Evolutionary conservation across 2,888 invertebrate genomes (phyloP).

Genomic region (Platyscelio sp.): DNA sequence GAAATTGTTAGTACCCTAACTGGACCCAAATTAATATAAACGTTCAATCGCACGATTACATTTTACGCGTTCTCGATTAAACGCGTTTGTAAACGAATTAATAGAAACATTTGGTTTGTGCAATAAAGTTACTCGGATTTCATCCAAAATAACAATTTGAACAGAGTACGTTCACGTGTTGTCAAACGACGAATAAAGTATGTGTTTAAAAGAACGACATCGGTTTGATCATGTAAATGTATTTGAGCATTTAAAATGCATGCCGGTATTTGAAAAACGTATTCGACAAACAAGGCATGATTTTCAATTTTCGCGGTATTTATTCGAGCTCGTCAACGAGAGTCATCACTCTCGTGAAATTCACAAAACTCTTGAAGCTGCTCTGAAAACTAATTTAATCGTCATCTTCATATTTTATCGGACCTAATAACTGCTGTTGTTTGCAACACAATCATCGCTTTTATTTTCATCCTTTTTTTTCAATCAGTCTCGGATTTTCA

Average conservation of each 20-base stretch:
- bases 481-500: slow-evolving; percentile 62
- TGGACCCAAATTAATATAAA: too few relatives aligned
- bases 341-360: slow-evolving; percentile 26
- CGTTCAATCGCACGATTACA: too few relatives aligned
- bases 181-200: slow-evolving; percentile 59
- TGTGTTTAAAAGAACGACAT: slow-evolving; percentile 61
- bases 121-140: slow-evolving; percentile 52
- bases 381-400: neutral
- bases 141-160: slow-evolving; percentile 57
- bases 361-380: neutral
- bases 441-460: slow-evolving; percentile 40
- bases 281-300: slow-evolving; percentile 31
- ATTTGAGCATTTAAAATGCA: slow-evolving; percentile 63
- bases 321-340: neutral
- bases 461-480: slow-evolving; percentile 47
- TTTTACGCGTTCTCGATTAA: slow-evolving; percentile 32
- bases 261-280: slow-evolving; percentile 45
- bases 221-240: slow-evolving; percentile 64
- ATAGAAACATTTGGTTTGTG: slow-evolving; percentile 56
- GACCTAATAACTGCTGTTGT: slow-evolving; percentile 38
- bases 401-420: slow-evolving; percentile 43
- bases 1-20: too few relatives aligned
- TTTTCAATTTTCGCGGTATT: slow-evolving; percentile 44
- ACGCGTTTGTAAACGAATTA: slow-evolving; percentile 30
- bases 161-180: slow-evolving; percentile 64